Base-by-base conservation (phyloP, 2,797 vertebrate species). In the Liparis tanakae region DNA sequence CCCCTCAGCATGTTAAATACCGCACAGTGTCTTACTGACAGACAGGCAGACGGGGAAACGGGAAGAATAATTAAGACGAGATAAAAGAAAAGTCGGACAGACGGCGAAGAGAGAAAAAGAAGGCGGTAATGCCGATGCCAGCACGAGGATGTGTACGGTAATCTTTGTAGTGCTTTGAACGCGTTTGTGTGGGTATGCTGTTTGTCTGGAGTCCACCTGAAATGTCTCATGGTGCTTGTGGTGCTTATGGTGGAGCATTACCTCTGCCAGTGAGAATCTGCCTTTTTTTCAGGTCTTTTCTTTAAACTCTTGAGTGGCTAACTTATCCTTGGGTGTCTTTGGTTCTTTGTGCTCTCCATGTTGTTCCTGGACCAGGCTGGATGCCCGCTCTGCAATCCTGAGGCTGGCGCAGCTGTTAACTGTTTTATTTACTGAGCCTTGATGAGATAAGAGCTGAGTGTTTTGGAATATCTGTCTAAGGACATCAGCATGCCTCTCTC, bases 341-440 rank as follows among this genome's bases (percentile, higher is more conserved):
- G 44, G 82, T 64, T 76, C 57, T 55, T 7, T 70, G 56, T 43
- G 43, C 57, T 59, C 30, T 61, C 15, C 59, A 43, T 81, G 74
- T 79, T 84, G 57, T 82, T 82, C 66, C 79, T 59, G 69, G 72
- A 62, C 25, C 70, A 82, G 74, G 74, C 74, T 69, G 68, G 39
- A 77, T 74, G 72, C 79, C 72, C 41, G 56, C 43, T 70, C 67
- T 33, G 69, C 78, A 70, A 82, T 75, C 66, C 74, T 67, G 48
- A 81, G 58, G 75, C 63, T 72, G 81, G 67, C 55, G 74, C 87
- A 88, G 86, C 89, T 92, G 89, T 88, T 89, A 88, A 87, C 90
- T 90, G 91, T 91, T 93, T 93, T 90, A 92, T 93, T 91, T 92
- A 89, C 90, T 78, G 84, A 94, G 83, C 82, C 79, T 89, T 86